Evolutionary conservation across 1,140 invertebrate genomes (phyloP).

Genomic region (Elymnias hypermnestra): DNA sequence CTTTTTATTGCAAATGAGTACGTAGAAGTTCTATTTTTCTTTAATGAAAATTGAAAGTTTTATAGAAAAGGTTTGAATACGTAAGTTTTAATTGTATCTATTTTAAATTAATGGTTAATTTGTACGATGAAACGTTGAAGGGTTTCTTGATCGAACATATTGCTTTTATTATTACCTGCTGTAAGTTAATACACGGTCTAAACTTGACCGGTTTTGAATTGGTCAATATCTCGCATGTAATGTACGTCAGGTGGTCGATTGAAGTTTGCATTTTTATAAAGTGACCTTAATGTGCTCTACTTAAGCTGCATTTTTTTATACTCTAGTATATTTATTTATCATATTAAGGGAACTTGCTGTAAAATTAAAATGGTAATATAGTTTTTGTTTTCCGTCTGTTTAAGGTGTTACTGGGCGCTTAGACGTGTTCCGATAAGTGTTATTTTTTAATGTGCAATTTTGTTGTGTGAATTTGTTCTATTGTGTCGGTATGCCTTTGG

Average conservation of each 20-base stretch:
- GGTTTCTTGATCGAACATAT: slow-evolving; percentile 29
- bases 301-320: slow-evolving; percentile 18
- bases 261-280: slow-evolving; percentile 37
- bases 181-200: slow-evolving; percentile 43
- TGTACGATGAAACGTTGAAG: slow-evolving; percentile 7
- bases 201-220: slow-evolving; percentile 39
- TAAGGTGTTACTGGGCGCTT: neutral
- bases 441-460: slow-evolving; percentile 11
- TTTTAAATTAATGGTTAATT: too few relatives aligned
- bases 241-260: slow-evolving; percentile 40
- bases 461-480: slow-evolving; percentile 12
- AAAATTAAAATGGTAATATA: too few relatives aligned
- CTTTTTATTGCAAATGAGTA: too few relatives aligned
- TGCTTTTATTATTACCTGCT: slow-evolving; percentile 33
- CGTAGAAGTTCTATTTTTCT: too few relatives aligned
- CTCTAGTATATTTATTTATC: neutral
- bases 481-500: slow-evolving; percentile 33
- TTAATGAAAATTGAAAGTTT: too few relatives aligned
- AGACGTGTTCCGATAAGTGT: too few relatives aligned
- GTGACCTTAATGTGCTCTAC: slow-evolving; percentile 31
- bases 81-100: too few relatives aligned
- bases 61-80: too few relatives aligned
- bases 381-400: neutral
- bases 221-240: slow-evolving; percentile 31
- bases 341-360: too few relatives aligned